A percentile compares a stretch with the other conserved stretches of the same genome.
phyloP scores from a whole-genome alignment of 2,888 invertebrate genomes.

The Candidula unifasciata region DNA sequence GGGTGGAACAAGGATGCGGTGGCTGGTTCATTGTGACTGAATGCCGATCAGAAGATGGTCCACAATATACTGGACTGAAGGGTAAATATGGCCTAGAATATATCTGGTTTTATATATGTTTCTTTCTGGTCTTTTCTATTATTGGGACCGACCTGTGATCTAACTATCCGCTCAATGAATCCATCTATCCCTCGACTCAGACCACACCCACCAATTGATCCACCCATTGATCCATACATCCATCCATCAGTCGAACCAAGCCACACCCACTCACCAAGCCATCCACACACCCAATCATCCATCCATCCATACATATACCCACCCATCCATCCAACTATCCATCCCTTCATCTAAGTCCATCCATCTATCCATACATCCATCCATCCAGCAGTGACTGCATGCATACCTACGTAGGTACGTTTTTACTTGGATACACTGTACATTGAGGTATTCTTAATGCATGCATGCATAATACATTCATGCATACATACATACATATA shows the following conservation, averaged over 20 bases:
- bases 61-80: not conserved
- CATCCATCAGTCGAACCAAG: not conserved
- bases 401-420: too few species aligned
- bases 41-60: constrained; percentile 8
- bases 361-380: not conserved
- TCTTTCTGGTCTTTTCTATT: too few species aligned
- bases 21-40: constrained; percentile 50
- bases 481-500: too few species aligned
- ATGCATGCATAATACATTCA: too few species aligned
- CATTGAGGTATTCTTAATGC: too few species aligned
- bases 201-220: not conserved
- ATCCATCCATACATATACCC: too few species aligned
- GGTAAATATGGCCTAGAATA: not conserved
- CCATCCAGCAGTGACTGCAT: not conserved
- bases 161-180: not conserved
- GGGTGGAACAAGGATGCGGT: constrained; percentile 53
- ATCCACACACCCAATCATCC: not conserved
- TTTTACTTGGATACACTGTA: too few species aligned
- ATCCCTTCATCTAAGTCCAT: not conserved
- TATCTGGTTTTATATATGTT: too few species aligned
- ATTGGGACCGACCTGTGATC: too few species aligned
- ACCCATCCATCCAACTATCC: too few species aligned
- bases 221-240: not conserved
- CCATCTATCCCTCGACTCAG: not conserved
- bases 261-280: not conserved